These are phyloP conservation scores for Ctenomys sociabilis DNA, from an alignment of 2,113 vertebrate species.

Conservation along the genomic window DNA sequence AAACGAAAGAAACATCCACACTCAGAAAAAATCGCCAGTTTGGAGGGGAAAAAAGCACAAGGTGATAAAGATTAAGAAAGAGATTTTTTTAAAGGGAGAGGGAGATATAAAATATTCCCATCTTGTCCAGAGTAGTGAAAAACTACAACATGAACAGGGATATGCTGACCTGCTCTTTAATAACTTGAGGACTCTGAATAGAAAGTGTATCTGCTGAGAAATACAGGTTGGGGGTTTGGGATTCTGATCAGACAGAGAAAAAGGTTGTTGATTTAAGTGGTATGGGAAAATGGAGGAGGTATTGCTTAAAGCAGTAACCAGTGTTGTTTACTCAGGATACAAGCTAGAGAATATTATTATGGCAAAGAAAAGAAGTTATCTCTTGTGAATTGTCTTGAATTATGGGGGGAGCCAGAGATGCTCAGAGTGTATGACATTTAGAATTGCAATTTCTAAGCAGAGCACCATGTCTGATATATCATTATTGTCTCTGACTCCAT, in stretches of 20 bases:
- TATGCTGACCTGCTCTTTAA: constrained; percentile 74
- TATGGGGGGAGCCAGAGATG: constrained; percentile 59
- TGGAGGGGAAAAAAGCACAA: constrained; percentile 68
- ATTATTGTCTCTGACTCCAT: constrained; percentile 71
- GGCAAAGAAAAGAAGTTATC: constrained; percentile 64
- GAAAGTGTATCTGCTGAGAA: constrained; percentile 64
- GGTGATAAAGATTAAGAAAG: constrained; percentile 79
- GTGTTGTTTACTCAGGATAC: constrained; percentile 74
- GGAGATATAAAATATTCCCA: constrained; percentile 80
- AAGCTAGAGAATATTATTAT: constrained; percentile 75
- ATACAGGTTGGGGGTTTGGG: constrained; percentile 71
- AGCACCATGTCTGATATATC: constrained; percentile 69
- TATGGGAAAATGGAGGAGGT: constrained; percentile 67
- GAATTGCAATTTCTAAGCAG: constrained; percentile 77
- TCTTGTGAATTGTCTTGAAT: constrained; percentile 65
- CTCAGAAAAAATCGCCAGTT: constrained; percentile 77
- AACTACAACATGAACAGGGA: constrained; percentile 61
- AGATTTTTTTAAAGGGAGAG: constrained; percentile 66
- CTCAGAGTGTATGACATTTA: constrained; percentile 66
- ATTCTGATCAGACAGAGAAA: constrained; percentile 75
- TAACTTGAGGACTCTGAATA: constrained; percentile 76
- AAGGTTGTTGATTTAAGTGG: constrained; percentile 71
- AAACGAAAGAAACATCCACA: constrained; percentile 78
- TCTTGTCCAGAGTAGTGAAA: constrained; percentile 76
- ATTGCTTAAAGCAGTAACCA: constrained; percentile 79